These are phyloP conservation scores for Oligia fasciuncula DNA, from an alignment of 2,888 invertebrate species.

Conservation along the genomic window DNA sequence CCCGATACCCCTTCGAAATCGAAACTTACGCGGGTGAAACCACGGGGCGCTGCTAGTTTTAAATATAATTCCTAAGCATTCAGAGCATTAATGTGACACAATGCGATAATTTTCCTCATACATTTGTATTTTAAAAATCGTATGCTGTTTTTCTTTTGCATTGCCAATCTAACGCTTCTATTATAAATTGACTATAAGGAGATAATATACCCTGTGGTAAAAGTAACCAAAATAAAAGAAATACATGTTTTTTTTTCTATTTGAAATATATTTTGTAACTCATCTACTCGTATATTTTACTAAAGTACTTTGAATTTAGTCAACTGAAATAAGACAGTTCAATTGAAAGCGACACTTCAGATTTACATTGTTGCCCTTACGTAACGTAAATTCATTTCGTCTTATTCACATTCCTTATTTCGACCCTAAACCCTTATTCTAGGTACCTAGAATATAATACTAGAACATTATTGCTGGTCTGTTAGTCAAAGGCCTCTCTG, in stretches of 20 bases:
- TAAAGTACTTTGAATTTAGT: conserved; percentile 6
- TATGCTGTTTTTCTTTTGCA: too few relatives aligned
- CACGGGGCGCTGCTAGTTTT: too few relatives aligned
- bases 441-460: conserved; percentile 5
- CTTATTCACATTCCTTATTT: conserved; percentile 25
- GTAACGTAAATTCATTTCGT: conserved; percentile 13
- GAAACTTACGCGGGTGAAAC: too few relatives aligned
- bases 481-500: conserved; percentile 23
- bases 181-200: too few relatives aligned
- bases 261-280: not conserved
- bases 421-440: conserved; percentile 14
- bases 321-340: conserved; percentile 16
- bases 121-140: too few relatives aligned
- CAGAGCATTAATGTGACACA: too few relatives aligned
- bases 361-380: conserved; percentile 14
- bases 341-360: conserved; percentile 2
- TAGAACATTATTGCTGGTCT: conserved; percentile 21
- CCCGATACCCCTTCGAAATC: too few relatives aligned
- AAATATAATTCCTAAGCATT: too few relatives aligned
- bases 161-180: too few relatives aligned
- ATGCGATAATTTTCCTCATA: too few relatives aligned
- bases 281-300: not conserved
- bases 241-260: not conserved
- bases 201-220: too few relatives aligned
- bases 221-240: too few relatives aligned